Conservation (phyloP, 2,888 invertebrate species). For the Zygaena filipendulae region DNA sequence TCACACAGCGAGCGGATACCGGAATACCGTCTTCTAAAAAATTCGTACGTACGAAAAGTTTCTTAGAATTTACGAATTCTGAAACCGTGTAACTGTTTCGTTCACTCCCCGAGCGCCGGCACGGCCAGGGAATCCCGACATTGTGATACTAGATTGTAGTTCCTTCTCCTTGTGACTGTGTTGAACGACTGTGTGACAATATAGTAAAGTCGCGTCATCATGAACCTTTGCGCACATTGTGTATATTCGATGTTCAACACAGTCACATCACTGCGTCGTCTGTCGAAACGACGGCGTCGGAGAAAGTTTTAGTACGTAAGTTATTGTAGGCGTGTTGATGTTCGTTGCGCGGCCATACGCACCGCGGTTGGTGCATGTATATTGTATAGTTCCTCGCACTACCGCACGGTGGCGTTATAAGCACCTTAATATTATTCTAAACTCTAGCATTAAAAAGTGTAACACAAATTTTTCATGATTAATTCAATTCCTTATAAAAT, state of each 20-base stretch:
- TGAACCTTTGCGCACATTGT: constrained; percentile 23
- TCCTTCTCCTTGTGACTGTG: constrained; percentile 53
- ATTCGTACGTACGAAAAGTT: no score
- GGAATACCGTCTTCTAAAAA: no score
- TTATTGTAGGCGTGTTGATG: constrained; percentile 13
- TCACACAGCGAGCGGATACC: constrained; percentile 17
- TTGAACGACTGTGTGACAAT: constrained; percentile 30
- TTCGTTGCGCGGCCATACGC: constrained; percentile 46
- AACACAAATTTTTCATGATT: constrained; percentile 48
- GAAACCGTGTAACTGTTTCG: constrained; percentile 18
- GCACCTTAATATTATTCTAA: constrained; percentile 66
- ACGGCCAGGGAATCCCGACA: constrained; percentile 58
- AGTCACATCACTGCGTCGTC: constrained; percentile 31
- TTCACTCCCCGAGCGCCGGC: no score
- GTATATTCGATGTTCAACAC: constrained; percentile 30
- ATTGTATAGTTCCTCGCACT: constrained; percentile 62
- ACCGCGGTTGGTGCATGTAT: constrained; percentile 46
- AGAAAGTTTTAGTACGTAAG: constrained; percentile 55
- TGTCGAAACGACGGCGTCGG: constrained; percentile 55
- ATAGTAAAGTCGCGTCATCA: constrained; percentile 11
- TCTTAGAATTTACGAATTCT: no score
- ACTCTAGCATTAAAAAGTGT: constrained; percentile 56
- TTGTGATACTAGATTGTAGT: constrained; percentile 70
- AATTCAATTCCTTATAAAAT: constrained; percentile 46
- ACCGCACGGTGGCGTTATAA: constrained; percentile 60